Evolutionary conservation across 2,888 invertebrate genomes (phyloP).

Genomic region (Platycheirus albimanus): DNA sequence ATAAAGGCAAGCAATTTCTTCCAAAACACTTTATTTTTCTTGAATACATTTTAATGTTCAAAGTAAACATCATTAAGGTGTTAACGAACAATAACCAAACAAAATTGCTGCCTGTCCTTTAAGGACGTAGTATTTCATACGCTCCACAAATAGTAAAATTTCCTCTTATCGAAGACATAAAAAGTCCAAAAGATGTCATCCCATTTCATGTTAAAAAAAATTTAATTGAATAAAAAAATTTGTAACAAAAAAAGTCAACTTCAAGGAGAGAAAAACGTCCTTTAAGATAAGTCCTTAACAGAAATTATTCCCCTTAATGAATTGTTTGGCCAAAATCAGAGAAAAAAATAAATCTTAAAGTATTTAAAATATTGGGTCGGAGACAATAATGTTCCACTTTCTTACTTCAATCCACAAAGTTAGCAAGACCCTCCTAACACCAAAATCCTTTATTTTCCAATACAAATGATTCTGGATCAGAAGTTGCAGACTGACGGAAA

Average conservation of each 20-base stretch:
- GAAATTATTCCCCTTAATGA: background rate
- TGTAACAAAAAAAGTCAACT: background rate
- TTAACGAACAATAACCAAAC: too few relatives aligned
- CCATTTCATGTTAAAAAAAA: background rate
- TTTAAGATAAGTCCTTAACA: background rate
- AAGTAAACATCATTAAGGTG: too few relatives aligned
- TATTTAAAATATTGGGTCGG: background rate
- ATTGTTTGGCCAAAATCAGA: too few relatives aligned
- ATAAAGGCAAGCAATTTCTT: too few relatives aligned
- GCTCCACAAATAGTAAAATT: too few relatives aligned
- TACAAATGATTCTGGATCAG: background rate
- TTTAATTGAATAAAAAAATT: background rate
- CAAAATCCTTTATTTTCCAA: background rate
- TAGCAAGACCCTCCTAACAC: background rate
- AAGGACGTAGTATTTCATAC: too few relatives aligned
- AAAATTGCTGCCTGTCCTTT: too few relatives aligned
- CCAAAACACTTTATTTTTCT: too few relatives aligned
- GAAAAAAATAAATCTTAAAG: background rate
- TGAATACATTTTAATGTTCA: too few relatives aligned
- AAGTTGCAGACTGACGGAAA: background rate
- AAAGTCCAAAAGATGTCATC: background rate
- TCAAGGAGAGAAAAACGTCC: background rate
- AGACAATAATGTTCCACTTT: background rate
- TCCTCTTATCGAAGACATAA: background rate
- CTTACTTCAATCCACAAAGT: background rate